A percentile compares a stretch with the other conserved stretches of the same genome.
Evolutionary conservation across 2,113 vertebrate genomes (phyloP).

Genomic region (Odontophorus gujanensis): DNA sequence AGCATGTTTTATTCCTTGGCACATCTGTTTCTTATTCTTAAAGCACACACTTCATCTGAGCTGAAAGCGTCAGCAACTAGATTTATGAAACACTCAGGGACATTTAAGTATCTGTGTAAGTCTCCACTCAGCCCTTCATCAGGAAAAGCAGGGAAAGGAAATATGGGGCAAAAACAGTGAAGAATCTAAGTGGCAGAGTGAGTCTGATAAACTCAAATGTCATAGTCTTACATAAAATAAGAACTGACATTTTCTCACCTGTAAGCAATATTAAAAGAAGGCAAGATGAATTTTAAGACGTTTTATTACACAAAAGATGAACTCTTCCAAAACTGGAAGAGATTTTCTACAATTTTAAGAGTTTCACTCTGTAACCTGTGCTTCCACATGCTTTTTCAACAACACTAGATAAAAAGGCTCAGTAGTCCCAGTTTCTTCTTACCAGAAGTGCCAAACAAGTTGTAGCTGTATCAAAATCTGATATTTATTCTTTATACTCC

Average conservation of each 20-base stretch:
- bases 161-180: background rate
- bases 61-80: background rate
- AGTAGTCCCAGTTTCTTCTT: slow-evolving; percentile 74
- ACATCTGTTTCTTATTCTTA: slow-evolving; percentile 40
- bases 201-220: slow-evolving; percentile 28
- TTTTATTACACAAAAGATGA: slow-evolving; percentile 78
- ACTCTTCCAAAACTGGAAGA: slow-evolving; percentile 54
- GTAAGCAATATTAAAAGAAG: background rate
- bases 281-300: slow-evolving; percentile 50
- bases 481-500: slow-evolving; percentile 92
- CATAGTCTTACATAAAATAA: background rate
- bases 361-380: slow-evolving; percentile 67
- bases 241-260: background rate
- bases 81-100: slow-evolving; percentile 48
- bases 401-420: slow-evolving; percentile 69
- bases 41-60: background rate
- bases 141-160: background rate
- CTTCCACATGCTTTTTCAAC: slow-evolving; percentile 70
- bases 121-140: background rate
- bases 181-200: background rate
- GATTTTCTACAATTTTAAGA: slow-evolving; percentile 61
- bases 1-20: slow-evolving; percentile 27
- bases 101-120: background rate
- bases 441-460: slow-evolving; percentile 49
- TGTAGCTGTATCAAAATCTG: slow-evolving; percentile 63